Percentiles rank a stretch among this genome's conserved stretches.
phyloP scores from a whole-genome alignment of 2,888 invertebrate genomes.

The Leucania comma region DNA sequence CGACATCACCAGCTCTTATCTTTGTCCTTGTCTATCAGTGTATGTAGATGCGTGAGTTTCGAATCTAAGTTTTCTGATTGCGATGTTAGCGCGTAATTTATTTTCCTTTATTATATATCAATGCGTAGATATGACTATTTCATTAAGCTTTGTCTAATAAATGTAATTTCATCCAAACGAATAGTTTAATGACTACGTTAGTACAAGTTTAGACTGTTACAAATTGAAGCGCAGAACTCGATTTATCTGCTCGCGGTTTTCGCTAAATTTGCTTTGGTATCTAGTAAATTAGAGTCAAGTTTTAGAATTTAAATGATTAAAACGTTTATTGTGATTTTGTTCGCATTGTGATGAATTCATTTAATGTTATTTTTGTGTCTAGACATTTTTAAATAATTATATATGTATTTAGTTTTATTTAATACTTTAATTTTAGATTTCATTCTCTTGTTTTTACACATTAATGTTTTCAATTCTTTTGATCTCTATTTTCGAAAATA shows the following conservation, averaged over 20 bases:
- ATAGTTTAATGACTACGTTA: conserved; percentile 26
- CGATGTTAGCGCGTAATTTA: no score
- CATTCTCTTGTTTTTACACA: no score
- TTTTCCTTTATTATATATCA: no score
- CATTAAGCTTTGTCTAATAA: conserved; percentile 1
- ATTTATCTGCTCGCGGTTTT: conserved; percentile 44
- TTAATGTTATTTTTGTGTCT: not conserved
- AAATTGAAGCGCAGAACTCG: conserved; percentile 43
- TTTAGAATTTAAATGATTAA: conserved; percentile 27
- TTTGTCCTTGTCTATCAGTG: no score
- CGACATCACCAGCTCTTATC: no score
- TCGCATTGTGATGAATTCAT: not conserved
- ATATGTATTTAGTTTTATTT: no score
- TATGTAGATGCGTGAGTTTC: no score
- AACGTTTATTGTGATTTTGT: conserved; percentile 14
- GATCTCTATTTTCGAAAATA: no score
- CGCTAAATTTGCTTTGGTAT: conserved; percentile 35
- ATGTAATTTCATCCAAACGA: conserved; percentile 25
- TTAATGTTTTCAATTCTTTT: no score
- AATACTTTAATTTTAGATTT: no score
- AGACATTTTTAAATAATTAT: not conserved
- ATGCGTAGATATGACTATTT: no score
- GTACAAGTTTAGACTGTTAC: conserved; percentile 36
- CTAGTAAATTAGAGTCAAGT: conserved; percentile 13
- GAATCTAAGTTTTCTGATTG: no score